Evolutionary conservation across 2,797 vertebrate genomes (phyloP), one percentile per base, ranked within the genome.

Genomic region (Galagoides demidoff): DNA sequence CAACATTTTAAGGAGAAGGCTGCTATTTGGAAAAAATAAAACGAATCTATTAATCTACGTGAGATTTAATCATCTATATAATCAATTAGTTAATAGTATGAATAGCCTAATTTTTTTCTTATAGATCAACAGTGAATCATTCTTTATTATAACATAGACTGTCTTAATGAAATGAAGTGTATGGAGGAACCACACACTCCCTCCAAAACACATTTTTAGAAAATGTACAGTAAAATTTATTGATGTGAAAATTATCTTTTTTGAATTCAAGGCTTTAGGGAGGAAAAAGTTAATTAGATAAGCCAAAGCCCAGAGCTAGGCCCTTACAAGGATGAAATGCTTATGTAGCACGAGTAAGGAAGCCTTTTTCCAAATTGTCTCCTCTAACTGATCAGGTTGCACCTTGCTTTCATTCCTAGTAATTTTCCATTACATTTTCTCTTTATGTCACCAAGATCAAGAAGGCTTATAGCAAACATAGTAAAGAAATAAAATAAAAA

Each of bases 1-100:
- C 83, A 70, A 37, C 93, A 45, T 13, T 79, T 93, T 68, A 78
- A 77, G 81, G 89, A 93, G 16, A 95, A 94, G 19, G 20, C 34
- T 71, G 92, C 52, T n/a, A 2, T 66, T 96, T 93, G 71, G 31
- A 79, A 43, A 66, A 87, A 93, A 88, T 78, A 31, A 81, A 95
- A 79, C 1, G 5, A 84, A 23, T 87, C 29, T 43, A 86, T 77
- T 49, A 63, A 83, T 87, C n/a, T 59, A 61, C 73, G 86, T 61
- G 23, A 95, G 43, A 89, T 3, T 39, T 43, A 85, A 83, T 90
- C 57, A 95, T 85, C 19, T 45, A 22, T 66, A 37, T 89, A 81
- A 92, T 59, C 23, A 93, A 66, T 37, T 74, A 76, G 8, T 74
- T 85, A 92, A 94, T 66, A 84, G 31, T 34, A 68, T 63, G 13